A percentile compares a stretch with the other conserved stretches of the same genome.
Conservation (phyloP, 2,113 vertebrate genomes). For the Rutilus rutilus region DNA sequence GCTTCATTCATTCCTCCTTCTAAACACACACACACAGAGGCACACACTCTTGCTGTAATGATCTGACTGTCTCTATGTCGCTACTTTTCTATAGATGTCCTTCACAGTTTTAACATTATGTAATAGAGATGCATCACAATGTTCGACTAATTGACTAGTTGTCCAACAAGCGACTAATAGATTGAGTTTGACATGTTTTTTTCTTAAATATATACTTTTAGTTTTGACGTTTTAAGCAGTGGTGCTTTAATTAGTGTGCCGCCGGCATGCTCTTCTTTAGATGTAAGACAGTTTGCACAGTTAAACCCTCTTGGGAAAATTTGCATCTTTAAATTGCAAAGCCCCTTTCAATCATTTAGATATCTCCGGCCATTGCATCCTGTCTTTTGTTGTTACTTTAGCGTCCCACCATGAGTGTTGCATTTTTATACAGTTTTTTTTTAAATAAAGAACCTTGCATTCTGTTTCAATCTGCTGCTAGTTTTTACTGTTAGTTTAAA, state of each 20-base stretch:
- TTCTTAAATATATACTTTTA: neutral
- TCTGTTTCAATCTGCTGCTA: neutral
- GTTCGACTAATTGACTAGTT: neutral
- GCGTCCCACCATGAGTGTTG: neutral
- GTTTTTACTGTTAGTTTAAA: neutral
- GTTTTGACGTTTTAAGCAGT: neutral
- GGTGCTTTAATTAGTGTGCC: neutral
- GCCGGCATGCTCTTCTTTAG: neutral
- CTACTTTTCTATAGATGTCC: neutral
- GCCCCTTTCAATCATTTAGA: neutral
- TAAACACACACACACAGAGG: constrained; percentile 1
- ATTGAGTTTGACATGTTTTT: neutral
- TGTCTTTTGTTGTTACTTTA: neutral
- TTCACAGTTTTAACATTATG: neutral
- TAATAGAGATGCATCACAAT: neutral
- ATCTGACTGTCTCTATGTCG: constrained; percentile 1
- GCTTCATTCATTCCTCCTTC: constrained; percentile 5
- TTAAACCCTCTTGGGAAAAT: constrained; percentile 19
- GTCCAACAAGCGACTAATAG: neutral
- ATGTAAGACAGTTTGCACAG: constrained; percentile 13
- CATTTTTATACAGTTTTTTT: neutral
- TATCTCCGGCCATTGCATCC: neutral
- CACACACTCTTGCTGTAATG: constrained; percentile 23
- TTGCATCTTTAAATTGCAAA: neutral
- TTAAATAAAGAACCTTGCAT: neutral